Base-by-base conservation (phyloP, 2,113 vertebrate species). In the Seriola dumerili region DNA sequence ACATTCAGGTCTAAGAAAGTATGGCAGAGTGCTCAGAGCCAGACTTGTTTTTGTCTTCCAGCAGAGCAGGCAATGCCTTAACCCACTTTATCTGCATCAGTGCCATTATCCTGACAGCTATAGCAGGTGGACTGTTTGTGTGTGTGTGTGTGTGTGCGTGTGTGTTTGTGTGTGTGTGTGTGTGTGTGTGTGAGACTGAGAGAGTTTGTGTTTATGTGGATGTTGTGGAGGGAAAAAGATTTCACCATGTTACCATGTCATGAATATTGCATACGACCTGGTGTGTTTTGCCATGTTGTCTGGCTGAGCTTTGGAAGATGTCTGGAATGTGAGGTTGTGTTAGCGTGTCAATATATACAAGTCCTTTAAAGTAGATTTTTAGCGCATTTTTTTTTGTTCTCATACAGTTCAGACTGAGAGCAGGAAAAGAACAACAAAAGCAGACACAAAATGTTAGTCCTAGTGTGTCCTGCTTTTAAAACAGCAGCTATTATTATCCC, bases 41-140 rank as follows among this genome's bases (percentile, higher is more conserved):
- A 88, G 92, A 84, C 86, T 67, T 91, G 89, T 90, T 93, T 91
- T 90, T 78, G 84, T 92, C 88, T 94, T 93, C 90, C 85, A 80
- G 80, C 40, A 90, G 89, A 92, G 76, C 81, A 90, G 85, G 86
- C 88, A 90, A 89, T 86, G 87, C 82, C 84, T 87, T 91, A 94
- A 93, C 92, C 93, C 90, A 94, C 90, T 94, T 94, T 92, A 83
- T 90, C 89, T 81, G 80, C 87, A 83, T 87, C 83, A 46, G 50
- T 84, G 85, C 89, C 85, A 89, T 93, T 92, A 79, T 78, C 78
- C 81, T 91, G 90, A 91, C 79, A 89, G 92, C 86, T 74, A 50
- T 72, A 77, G 81, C 78, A 85, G 81, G 81, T 78, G 52, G 40
- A 50, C 65, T 36, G 4, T 63, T 64, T 78, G 58, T 63, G 69